Percentiles rank a stretch among this genome's conserved stretches.
These are phyloP conservation scores for Manis javanica DNA, from an alignment of 2,797 vertebrate genomes.

Conservation along the genomic window DNA sequence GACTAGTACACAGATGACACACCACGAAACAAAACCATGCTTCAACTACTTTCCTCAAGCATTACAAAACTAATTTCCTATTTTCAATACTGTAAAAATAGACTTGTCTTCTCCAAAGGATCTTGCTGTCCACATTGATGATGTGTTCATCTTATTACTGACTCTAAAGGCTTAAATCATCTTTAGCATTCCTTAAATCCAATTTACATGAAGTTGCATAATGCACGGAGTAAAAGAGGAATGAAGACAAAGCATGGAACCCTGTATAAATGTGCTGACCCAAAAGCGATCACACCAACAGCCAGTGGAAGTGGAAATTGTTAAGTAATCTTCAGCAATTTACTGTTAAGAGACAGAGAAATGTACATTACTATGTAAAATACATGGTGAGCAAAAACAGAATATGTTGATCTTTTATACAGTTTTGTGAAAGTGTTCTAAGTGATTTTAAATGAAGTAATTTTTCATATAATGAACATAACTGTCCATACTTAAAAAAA, in stretches of 20 bases:
- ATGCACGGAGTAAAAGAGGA: slow-evolving; percentile 89
- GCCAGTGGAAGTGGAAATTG: slow-evolving; percentile 91
- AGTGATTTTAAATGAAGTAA: not conserved
- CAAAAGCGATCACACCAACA: slow-evolving; percentile 92
- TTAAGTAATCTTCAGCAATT: slow-evolving; percentile 90
- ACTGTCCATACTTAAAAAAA: not conserved
- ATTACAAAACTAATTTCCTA: slow-evolving; percentile 69
- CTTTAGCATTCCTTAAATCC: not conserved
- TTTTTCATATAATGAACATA: not conserved
- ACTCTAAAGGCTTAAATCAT: not conserved
- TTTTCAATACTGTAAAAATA: slow-evolving; percentile 78
- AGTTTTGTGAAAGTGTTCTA: not conserved
- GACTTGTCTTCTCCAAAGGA: slow-evolving; percentile 63
- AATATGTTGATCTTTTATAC: not conserved
- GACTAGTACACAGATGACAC: slow-evolving; percentile 57
- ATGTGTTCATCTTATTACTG: not conserved
- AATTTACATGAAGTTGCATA: slow-evolving; percentile 90
- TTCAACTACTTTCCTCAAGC: slow-evolving; percentile 48
- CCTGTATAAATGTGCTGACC: slow-evolving; percentile 94
- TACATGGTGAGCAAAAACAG: not conserved
- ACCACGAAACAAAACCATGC: slow-evolving; percentile 66
- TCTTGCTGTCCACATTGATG: not conserved
- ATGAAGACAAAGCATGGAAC: slow-evolving; percentile 91
- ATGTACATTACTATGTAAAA: slow-evolving; percentile 3
- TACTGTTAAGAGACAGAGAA: slow-evolving; percentile 88